phyloP scores from a whole-genome alignment of 2,888 invertebrate genomes.

The Drosophila peninsularis region DNA sequence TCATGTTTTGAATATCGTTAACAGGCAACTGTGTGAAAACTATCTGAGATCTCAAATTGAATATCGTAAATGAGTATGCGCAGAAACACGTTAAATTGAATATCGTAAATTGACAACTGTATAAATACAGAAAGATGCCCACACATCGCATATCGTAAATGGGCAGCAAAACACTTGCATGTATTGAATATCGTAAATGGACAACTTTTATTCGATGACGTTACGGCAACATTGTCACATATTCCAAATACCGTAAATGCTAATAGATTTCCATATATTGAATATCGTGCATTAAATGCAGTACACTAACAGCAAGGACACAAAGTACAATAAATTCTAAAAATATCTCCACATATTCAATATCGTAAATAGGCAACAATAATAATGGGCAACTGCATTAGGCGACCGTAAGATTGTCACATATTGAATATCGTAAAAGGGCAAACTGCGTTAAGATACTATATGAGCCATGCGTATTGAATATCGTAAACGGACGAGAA shows the following conservation, averaged over 20 bases:
- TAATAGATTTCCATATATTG: no score
- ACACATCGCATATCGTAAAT: slow-evolving; percentile 2
- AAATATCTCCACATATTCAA: no score
- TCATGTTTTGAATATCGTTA: neutral
- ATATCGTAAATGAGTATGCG: neutral
- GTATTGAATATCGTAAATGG: neutral
- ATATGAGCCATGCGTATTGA: neutral
- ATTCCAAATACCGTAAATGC: neutral
- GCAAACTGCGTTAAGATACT: neutral
- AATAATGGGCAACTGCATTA: neutral
- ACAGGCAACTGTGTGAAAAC: no score
- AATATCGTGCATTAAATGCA: no score
- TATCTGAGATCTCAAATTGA: neutral
- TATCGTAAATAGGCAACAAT: neutral
- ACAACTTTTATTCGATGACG: neutral
- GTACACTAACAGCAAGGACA: no score
- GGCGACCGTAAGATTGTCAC: no score
- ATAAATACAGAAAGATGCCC: neutral
- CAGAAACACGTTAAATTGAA: neutral
- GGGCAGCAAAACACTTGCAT: neutral
- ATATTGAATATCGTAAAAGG: neutral
- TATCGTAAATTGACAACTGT: neutral
- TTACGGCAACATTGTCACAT: neutral
- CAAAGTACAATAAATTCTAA: no score
- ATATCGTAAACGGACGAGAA: neutral